phyloP scores from a whole-genome alignment of 1,140 invertebrate genomes.

The Eciton burchellii region DNA sequence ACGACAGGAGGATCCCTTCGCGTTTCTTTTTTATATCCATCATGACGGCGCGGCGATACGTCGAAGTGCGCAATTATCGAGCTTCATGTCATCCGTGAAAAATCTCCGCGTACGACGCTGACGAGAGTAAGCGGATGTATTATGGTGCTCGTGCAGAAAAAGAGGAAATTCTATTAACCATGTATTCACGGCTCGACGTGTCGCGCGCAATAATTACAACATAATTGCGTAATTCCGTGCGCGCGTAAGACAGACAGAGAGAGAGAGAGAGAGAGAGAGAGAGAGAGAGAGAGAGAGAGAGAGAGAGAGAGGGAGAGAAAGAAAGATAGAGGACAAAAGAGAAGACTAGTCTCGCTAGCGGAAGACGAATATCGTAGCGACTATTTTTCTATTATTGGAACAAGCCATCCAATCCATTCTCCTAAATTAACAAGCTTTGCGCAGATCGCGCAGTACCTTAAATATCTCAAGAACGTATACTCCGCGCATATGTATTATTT shows the following conservation, averaged over 20 bases:
- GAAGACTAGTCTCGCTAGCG: not conserved
- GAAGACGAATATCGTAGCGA: not conserved
- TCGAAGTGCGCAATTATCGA: slow-evolving; percentile 35
- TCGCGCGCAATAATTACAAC: not conserved
- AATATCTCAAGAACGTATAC: no score
- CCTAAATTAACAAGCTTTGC: slow-evolving; percentile 19
- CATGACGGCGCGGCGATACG: not conserved
- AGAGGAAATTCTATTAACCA: not conserved
- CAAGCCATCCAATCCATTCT: not conserved
- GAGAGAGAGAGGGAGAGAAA: no score
- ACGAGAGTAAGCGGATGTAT: slow-evolving; percentile 1
- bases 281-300: no score
- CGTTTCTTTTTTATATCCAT: slow-evolving; percentile 27
- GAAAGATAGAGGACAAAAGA: not conserved
- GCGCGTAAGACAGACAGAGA: no score
- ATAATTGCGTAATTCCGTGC: not conserved
- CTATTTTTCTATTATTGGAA: slow-evolving; percentile 1
- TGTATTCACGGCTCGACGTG: not conserved
- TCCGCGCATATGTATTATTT: no score
- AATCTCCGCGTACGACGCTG: slow-evolving; percentile 9
- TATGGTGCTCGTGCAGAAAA: slow-evolving; percentile 3
- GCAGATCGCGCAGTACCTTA: not conserved
- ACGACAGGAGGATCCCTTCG: not conserved
- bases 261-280: no score
- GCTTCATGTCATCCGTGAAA: slow-evolving; percentile 23